Base-by-base conservation (phyloP, 2,113 vertebrate genomes). In the Telmatochromis sp. region DNA sequence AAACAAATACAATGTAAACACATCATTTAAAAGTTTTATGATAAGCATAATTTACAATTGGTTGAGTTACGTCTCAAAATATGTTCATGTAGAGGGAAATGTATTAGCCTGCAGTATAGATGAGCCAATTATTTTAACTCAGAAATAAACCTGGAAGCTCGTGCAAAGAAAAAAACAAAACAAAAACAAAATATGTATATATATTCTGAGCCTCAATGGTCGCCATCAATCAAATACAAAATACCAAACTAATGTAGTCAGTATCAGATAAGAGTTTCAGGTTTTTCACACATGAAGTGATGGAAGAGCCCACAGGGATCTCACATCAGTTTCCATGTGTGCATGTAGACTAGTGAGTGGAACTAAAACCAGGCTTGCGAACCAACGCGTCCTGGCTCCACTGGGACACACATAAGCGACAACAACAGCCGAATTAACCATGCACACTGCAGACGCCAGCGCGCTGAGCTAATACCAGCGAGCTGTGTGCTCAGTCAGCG, bases 261-360 rank as follows among this genome's bases (percentile, higher is more conserved):
- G 85, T 28, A 70, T 91, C 45, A 23, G 53, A 63, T 37, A 33
- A 80, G 83, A 85, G 78, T 84, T 82, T 83, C 47, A 65, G 79
- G 58, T 92, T 88, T 65, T 87, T 87, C 68, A 87, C 83, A 88
- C 88, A 84, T 60, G 68, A 80, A 42, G 63, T 80, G 42, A 54
- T 82, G 82, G 40, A 45, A 78, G 23, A 11, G 68, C 82, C 87
- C 88, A 79, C 7, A 81, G 89, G 90, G 92, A 93, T 81, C 82
- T 82, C 89, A 88, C 91, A 93, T 92, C 89, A 90, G 80, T 88
- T 68, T 88, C 73, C 87, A 81, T 88, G 94, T 95, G 92, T 89
- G 80, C 88, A 90, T 94, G 91, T 88, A 92, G 95, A 93, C 91
- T 87, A 95, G 92, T 93, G 92, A 94, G 91, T 94, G 93, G 95